phyloP scores from a whole-genome alignment of 2,113 vertebrate genomes.

The Colius striatus region DNA sequence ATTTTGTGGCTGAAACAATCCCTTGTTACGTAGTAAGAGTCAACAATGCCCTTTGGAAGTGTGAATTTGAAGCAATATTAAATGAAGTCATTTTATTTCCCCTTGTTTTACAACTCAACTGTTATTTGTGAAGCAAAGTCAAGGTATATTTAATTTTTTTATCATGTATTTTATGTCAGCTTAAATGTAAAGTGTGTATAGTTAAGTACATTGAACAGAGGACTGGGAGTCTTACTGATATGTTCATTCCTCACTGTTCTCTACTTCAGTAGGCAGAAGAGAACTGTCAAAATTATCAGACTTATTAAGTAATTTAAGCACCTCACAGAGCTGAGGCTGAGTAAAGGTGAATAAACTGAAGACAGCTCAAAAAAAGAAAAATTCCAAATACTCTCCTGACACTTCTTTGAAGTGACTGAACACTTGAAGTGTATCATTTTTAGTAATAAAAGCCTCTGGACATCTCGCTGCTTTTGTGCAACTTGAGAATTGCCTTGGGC shows the following conservation, averaged over 20 bases:
- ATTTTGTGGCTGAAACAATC: background rate
- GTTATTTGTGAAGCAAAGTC: background rate
- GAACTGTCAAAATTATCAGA: background rate
- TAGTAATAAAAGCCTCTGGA: background rate
- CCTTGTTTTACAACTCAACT: background rate
- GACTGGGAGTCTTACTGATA: background rate
- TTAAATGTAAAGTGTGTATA: background rate
- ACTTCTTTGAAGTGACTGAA: background rate
- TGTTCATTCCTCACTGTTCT: background rate
- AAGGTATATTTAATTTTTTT: background rate
- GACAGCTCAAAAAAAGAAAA: background rate
- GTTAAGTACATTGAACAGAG: background rate
- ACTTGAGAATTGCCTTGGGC: background rate
- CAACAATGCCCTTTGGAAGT: background rate
- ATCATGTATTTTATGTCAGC: background rate
- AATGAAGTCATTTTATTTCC: constrained; percentile 1
- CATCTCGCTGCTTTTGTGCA: background rate
- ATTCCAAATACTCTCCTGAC: fast-evolving
- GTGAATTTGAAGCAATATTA: background rate
- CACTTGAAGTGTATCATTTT: background rate
- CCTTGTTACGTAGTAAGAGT: background rate
- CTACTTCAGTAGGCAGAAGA: background rate
- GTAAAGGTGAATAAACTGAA: background rate
- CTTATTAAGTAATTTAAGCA: background rate
- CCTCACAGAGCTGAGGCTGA: background rate